A percentile compares a stretch with the other conserved stretches of the same genome.
These are phyloP conservation scores for Upupa epops DNA, from an alignment of 2,113 vertebrate genomes.

Conservation along the genomic window DNA sequence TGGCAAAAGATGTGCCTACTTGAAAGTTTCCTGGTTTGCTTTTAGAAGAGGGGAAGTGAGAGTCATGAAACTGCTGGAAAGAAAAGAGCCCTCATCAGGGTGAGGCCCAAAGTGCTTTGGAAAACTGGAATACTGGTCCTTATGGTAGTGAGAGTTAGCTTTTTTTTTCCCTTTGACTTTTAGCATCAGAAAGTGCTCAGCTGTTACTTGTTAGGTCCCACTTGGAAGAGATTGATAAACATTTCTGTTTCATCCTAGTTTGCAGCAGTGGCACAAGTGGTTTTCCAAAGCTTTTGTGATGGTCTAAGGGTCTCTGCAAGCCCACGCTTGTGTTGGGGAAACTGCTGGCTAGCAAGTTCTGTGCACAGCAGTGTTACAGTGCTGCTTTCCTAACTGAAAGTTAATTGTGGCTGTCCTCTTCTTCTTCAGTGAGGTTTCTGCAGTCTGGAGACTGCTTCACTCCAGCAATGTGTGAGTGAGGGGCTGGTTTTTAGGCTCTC, in stretches of 20 bases:
- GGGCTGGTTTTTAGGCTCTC: not conserved
- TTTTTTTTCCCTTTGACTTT: no score
- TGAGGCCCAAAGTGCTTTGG: not conserved
- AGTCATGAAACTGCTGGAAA: not conserved
- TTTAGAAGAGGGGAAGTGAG: not conserved
- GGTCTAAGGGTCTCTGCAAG: not conserved
- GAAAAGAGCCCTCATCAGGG: not conserved
- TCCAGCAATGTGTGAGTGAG: fast-evolving
- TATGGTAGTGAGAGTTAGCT: not conserved
- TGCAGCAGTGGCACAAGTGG: not conserved
- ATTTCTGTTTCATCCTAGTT: not conserved
- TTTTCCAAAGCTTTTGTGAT: not conserved
- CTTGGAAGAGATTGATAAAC: not conserved
- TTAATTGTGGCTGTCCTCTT: not conserved
- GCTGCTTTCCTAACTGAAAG: not conserved
- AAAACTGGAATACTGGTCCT: not conserved
- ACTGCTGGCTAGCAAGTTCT: not conserved
- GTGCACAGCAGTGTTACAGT: fast-evolving
- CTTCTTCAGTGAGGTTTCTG: not conserved
- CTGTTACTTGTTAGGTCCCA: constrained; percentile 27
- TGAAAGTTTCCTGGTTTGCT: not conserved
- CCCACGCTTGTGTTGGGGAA: not conserved
- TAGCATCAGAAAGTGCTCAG: not conserved
- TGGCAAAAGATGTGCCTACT: not conserved
- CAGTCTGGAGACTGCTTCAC: not conserved